Conservation (phyloP, 2,888 invertebrate genomes). For the Ophion ellenae region DNA sequence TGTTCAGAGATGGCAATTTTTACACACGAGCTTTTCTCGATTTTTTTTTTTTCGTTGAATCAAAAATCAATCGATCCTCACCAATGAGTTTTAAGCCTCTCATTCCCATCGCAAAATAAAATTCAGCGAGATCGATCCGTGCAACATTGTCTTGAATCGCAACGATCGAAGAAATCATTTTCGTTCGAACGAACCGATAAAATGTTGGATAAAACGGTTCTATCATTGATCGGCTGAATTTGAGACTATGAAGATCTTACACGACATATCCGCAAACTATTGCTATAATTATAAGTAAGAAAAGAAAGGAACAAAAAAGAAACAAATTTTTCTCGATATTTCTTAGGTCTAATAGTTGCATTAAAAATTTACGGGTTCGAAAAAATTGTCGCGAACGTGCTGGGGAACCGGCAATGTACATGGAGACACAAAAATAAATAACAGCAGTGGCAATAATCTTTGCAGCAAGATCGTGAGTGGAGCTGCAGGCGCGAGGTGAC, state of each 20-base stretch:
- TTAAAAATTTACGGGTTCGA: constrained; percentile 42
- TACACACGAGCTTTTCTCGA: background rate
- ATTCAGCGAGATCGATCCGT: background rate
- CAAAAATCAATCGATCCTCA: background rate
- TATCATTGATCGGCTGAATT: constrained; percentile 45
- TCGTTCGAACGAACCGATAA: background rate
- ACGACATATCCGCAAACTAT: constrained; percentile 62
- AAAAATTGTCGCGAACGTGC: background rate
- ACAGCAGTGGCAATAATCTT: constrained; percentile 3
- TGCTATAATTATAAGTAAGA: constrained; percentile 57
- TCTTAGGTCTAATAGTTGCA: constrained; percentile 54
- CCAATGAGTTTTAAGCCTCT: background rate
- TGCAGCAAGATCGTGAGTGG: background rate
- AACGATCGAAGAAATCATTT: constrained; percentile 8
- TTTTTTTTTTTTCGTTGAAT: background rate
- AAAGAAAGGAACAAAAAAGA: constrained; percentile 14
- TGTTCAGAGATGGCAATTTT: constrained; percentile 59
- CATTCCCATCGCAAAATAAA: background rate
- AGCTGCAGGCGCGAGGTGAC: background rate
- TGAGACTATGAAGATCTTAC: constrained; percentile 60
- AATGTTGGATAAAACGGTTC: constrained; percentile 28
- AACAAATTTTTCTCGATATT: constrained; percentile 59
- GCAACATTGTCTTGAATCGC: background rate
- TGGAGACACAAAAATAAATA: constrained; percentile 14
- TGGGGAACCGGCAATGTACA: background rate